Conservation (phyloP, 2,888 invertebrate species). For the Trissolcus japonicus region DNA sequence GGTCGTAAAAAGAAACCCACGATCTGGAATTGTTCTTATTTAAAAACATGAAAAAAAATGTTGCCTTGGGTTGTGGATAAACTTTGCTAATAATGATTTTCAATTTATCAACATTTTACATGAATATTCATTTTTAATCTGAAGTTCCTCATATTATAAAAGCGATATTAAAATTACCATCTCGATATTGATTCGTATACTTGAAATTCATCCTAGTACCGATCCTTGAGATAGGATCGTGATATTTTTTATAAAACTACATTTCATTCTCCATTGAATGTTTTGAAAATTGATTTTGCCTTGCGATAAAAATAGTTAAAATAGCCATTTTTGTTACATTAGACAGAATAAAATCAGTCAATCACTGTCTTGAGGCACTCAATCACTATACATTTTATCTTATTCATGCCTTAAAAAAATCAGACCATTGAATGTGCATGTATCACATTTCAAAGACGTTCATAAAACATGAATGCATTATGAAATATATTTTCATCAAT, state of each 20-base stretch:
- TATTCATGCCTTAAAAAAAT: constrained; percentile 30
- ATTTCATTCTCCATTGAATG: neutral
- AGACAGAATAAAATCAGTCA: constrained; percentile 26
- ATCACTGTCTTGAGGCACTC: constrained; percentile 30
- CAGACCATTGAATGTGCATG: constrained; percentile 28
- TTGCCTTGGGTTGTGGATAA: too few relatives aligned
- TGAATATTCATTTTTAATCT: too few relatives aligned
- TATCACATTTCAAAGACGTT: constrained; percentile 35
- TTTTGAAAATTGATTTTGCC: neutral
- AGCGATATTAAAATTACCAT: too few relatives aligned
- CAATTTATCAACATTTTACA: too few relatives aligned
- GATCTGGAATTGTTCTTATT: too few relatives aligned
- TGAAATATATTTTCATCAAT: constrained; percentile 11
- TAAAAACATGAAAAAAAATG: too few relatives aligned
- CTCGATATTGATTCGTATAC: too few relatives aligned
- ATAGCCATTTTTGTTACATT: constrained; percentile 9
- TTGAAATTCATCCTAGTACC: too few relatives aligned
- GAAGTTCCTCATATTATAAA: too few relatives aligned
- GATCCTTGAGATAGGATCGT: neutral
- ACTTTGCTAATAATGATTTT: too few relatives aligned
- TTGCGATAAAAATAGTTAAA: constrained; percentile 1
- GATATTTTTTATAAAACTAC: too few relatives aligned
- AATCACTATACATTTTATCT: constrained; percentile 32
- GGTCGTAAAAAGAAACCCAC: too few relatives aligned
- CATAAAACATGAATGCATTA: constrained; percentile 30